Percentiles rank a stretch among this genome's conserved stretches.
Evolutionary conservation across 2,888 invertebrate genomes (phyloP).

Genomic region (Baccha elongata): DNA sequence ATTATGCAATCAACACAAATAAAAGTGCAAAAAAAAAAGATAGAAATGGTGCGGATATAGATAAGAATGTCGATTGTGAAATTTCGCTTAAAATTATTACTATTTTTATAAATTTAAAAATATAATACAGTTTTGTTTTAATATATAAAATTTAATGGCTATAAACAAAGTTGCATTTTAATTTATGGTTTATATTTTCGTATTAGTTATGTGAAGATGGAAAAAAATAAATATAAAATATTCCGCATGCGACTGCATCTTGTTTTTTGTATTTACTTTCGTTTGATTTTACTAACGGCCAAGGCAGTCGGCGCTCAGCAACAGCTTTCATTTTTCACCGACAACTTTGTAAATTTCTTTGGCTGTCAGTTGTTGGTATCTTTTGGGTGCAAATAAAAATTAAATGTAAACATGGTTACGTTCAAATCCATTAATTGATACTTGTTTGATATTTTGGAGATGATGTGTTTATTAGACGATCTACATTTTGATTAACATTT

Average conservation of each 20-base stretch:
- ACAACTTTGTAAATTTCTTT: constrained; percentile 15
- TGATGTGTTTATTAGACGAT: constrained; percentile 1
- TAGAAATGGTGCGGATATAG: not conserved
- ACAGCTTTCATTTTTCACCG: constrained; percentile 47
- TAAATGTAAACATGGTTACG: not conserved
- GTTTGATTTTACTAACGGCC: constrained; percentile 18
- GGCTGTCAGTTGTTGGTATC: constrained; percentile 6
- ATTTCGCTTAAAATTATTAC: too few relatives aligned
- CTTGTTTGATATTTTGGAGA: constrained; percentile 5
- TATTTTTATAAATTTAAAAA: not conserved
- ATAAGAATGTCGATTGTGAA: not conserved
- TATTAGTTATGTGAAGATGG: constrained; percentile 6
- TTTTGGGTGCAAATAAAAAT: not conserved
- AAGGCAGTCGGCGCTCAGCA: not conserved
- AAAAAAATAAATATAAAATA: constrained; percentile 3
- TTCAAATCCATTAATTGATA: not conserved
- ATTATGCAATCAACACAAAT: not conserved
- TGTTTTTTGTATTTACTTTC: constrained; percentile 44
- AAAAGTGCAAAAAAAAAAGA: not conserved
- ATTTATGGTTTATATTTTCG: constrained; percentile 2
- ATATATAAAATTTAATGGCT: too few relatives aligned
- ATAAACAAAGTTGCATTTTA: not conserved
- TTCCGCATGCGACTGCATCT: constrained; percentile 32
- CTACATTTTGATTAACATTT: not conserved
- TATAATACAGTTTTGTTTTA: not conserved